Conservation (phyloP, 2,797 vertebrate species). For the Hippocampus kuda region DNA sequence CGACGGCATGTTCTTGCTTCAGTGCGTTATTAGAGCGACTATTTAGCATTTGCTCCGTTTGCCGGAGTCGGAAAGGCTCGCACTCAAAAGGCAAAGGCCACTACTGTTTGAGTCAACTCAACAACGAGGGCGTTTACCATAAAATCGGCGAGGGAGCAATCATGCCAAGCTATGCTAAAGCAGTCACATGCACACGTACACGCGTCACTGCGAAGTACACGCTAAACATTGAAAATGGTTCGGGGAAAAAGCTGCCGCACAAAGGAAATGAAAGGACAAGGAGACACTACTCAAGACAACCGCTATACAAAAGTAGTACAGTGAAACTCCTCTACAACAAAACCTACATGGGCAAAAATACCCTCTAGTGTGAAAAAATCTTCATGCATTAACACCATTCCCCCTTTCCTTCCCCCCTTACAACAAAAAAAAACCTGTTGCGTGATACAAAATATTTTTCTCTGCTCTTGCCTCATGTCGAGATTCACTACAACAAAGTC, state of each 20-base stretch:
- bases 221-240: neutral
- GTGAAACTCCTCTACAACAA: no score
- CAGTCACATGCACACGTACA: no score
- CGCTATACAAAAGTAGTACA: no score
- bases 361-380: no score
- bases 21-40: slow-evolving; percentile 42
- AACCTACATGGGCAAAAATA: no score
- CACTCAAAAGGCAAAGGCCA: neutral
- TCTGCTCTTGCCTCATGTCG: no score
- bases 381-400: no score
- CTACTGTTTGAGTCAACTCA: neutral
- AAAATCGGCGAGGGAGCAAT: neutral
- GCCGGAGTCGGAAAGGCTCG: slow-evolving; percentile 9
- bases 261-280: neutral
- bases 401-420: no score
- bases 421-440: no score
- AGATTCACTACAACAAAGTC: no score
- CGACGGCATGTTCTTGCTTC: slow-evolving; percentile 25
- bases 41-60: slow-evolving; percentile 38
- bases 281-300: neutral
- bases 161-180: neutral
- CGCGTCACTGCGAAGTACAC: neutral
- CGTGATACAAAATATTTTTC: no score
- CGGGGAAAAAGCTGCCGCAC: no score
- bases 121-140: neutral